Conservation (phyloP, 2,113 vertebrate genomes). For the Thymallus thymallus region DNA sequence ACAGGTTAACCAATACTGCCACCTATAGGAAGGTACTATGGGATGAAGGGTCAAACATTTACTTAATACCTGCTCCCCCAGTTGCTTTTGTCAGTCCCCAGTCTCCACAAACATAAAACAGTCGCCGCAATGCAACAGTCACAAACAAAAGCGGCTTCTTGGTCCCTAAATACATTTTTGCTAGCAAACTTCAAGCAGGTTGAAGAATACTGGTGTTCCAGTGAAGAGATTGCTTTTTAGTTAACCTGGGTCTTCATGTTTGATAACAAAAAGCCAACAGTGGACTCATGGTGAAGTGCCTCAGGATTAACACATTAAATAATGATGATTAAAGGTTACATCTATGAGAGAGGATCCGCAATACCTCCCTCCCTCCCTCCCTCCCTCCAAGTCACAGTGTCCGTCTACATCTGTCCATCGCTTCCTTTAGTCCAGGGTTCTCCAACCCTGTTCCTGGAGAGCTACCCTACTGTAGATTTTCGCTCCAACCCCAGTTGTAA, state of each 20-base stretch:
- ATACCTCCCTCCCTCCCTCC: too few species aligned
- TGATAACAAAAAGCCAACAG: background rate
- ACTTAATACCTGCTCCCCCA: conserved; percentile 1
- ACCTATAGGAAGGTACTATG: background rate
- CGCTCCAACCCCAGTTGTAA: too few species aligned
- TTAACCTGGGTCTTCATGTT: conserved; percentile 10
- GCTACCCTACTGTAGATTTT: too few species aligned
- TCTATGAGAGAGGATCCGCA: background rate
- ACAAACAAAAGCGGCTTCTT: background rate
- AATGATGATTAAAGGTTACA: background rate
- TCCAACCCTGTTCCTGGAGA: too few species aligned
- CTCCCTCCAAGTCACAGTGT: background rate
- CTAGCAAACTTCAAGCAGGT: conserved; percentile 1
- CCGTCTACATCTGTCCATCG: background rate
- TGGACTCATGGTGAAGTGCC: too few species aligned
- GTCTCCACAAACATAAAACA: conserved; percentile 3
- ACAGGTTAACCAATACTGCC: conserved; percentile 4
- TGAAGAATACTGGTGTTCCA: conserved; percentile 10
- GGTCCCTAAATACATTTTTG: background rate
- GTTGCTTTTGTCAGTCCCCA: conserved; percentile 23
- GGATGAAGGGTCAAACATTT: conserved; percentile 35
- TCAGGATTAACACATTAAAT: background rate
- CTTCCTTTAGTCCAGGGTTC: background rate
- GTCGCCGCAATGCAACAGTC: background rate
- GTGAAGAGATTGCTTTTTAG: conserved; percentile 14